Conservation (phyloP, 2,888 invertebrate species). For the Sminthurides aquaticus region DNA sequence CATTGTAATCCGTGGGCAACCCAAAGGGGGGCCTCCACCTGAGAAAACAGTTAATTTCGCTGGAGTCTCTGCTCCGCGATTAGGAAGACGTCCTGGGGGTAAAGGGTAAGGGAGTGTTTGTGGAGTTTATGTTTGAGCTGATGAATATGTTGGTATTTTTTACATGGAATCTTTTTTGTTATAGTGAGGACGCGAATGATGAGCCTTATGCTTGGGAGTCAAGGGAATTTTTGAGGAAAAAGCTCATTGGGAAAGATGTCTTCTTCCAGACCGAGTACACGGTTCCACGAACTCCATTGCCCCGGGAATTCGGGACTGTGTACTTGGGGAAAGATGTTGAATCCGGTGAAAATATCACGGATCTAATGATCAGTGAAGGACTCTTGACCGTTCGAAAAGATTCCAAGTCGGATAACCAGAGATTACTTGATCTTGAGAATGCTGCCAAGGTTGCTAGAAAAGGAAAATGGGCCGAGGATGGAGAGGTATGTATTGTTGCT, state of each 20-base stretch:
- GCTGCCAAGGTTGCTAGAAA: constrained; percentile 77
- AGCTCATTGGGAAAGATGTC: constrained; percentile 84
- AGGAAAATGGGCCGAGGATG: constrained; percentile 63
- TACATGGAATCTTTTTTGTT: constrained; percentile 47
- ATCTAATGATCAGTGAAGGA: constrained; percentile 81
- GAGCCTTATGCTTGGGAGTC: constrained; percentile 98
- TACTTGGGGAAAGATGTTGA: constrained; percentile 68
- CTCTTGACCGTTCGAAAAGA: constrained; percentile 70
- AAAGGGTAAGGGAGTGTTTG: neutral
- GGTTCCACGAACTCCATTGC: constrained; percentile 60
- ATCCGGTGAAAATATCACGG: constrained; percentile 79
- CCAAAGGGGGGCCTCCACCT: constrained; percentile 77
- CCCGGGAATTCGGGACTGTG: constrained; percentile 79
- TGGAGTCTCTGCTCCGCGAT: constrained; percentile 83
- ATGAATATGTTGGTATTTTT: constrained; percentile 3
- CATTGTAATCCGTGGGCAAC: constrained; percentile 77
- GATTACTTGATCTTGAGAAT: constrained; percentile 78
- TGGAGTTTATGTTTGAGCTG: neutral
- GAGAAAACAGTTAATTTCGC: constrained; percentile 87
- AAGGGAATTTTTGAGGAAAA: constrained; percentile 85
- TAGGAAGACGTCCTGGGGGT: constrained; percentile 66
- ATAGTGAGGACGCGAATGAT: constrained; percentile 64
- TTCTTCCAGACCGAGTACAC: constrained; percentile 71
- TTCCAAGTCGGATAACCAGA: constrained; percentile 60
- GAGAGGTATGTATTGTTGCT: constrained; percentile 33